Evolutionary conservation across 2,113 vertebrate species (phyloP), one percentile per base, ranked within the genome.

Genomic region (Pogonocichla stellata): DNA sequence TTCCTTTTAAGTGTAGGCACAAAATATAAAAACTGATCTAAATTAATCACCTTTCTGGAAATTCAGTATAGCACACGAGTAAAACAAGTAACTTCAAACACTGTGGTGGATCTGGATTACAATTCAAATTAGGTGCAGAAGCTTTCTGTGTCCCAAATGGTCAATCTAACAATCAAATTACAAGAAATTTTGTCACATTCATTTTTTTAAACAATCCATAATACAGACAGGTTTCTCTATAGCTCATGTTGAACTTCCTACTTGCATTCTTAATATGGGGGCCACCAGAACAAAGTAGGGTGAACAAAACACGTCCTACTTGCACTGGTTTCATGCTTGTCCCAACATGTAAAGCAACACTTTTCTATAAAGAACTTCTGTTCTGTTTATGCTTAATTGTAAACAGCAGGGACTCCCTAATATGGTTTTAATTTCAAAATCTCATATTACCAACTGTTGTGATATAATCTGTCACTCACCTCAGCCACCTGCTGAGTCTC

Each of bases 401-500:
- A 87, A 95, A 93, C 67, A 95, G 80, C 26, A 83, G 70, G 38
- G 58, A 67, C 51, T 91, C 45, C 79, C 47, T 57, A 72, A 70
- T 28, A 83, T 19, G 40, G 85, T 94, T 94, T 90, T 80, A 13
- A 93, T 95, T 94, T 91, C 74, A 93, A 92, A 95, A 94, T 83
- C 62, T 96, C 84, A 74, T 60, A 87, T 51, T 70, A 84, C 90
- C 84, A 96, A 92, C 90, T 92, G 73, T 72, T 89, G 75, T 72
- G 94, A 91, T 94, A 92, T 96, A 92, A 93, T 92, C 97, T 95
- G 95, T 96, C 92, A 98, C 98, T 99, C 98, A 99, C 98, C 98
- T 99, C 98, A 98, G 98, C 98, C 97, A 98, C 98, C 96, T 98
- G 98, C 95, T 98, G 98, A 98, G 98, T 96, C 96, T 98, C 98